phyloP scores from a whole-genome alignment of 1,140 invertebrate genomes.

The Platyscapa corneri region DNA sequence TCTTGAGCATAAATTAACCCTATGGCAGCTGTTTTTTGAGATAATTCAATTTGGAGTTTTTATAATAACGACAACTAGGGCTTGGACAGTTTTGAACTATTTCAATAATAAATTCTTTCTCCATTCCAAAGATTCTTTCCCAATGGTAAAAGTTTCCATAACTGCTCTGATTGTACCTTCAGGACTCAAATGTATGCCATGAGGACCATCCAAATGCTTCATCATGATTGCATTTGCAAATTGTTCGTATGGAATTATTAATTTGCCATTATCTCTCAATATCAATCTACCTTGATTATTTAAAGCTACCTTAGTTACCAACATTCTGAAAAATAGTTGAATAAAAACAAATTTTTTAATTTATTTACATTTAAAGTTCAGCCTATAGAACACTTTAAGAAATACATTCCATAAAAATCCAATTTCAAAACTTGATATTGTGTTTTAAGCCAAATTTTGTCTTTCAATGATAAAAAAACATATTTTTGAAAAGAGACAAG shows the following conservation, averaged over 20 bases:
- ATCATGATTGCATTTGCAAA: conserved; percentile 92
- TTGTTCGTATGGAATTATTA: conserved; percentile 90
- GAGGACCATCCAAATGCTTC: conserved; percentile 90
- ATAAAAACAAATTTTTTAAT: neutral
- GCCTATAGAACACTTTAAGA: neutral
- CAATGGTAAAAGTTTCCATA: conserved; percentile 90
- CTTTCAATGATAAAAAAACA: too few relatives aligned
- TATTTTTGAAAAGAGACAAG: too few relatives aligned
- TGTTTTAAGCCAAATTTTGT: too few relatives aligned
- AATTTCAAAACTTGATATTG: too few relatives aligned
- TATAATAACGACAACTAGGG: conserved; percentile 88
- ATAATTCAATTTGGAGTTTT: conserved; percentile 87
- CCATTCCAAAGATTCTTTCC: conserved; percentile 90
- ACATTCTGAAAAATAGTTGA: conserved; percentile 79
- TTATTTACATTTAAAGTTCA: neutral
- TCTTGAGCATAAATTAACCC: conserved; percentile 70
- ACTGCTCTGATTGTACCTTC: conserved; percentile 87
- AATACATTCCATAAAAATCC: too few relatives aligned
- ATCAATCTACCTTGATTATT: conserved; percentile 88
- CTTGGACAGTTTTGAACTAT: conserved; percentile 91
- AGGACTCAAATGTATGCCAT: conserved; percentile 86
- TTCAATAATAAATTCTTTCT: conserved; percentile 90
- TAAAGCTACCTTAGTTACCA: conserved; percentile 86
- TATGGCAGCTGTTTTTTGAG: conserved; percentile 73
- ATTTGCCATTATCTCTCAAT: conserved; percentile 88